Percentiles rank a stretch among this genome's conserved stretches.
Conservation (phyloP, 2,113 vertebrate species). For the Prunella fulvescens region DNA sequence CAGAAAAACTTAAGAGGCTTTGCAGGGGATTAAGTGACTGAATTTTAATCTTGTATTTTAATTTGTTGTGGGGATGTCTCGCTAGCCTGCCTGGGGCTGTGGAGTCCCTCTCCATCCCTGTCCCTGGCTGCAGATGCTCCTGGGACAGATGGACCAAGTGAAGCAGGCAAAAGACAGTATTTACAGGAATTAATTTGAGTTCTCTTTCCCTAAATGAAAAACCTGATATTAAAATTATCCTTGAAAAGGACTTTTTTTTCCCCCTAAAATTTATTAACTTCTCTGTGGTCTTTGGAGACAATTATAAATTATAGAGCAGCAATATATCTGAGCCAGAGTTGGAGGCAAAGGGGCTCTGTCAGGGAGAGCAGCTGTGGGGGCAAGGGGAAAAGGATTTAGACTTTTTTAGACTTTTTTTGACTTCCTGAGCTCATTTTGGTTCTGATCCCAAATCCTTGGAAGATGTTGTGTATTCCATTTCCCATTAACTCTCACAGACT, state of each 20-base stretch:
- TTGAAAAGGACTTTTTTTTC: neutral
- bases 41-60: slow-evolving; percentile 68
- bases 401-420: neutral
- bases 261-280: neutral
- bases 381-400: neutral
- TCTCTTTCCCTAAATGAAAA: slow-evolving; percentile 25
- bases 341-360: neutral
- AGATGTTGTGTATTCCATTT: slow-evolving; percentile 6
- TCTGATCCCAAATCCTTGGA: slow-evolving; percentile 2
- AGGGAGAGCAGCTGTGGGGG: neutral
- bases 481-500: neutral
- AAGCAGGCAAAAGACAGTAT: neutral
- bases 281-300: neutral
- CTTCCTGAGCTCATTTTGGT: slow-evolving; percentile 1
- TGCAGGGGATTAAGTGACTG: slow-evolving; percentile 69
- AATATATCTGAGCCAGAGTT: neutral
- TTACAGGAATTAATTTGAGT: slow-evolving; percentile 17
- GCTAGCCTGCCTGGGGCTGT: neutral
- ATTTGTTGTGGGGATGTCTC: neutral
- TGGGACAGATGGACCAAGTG: neutral
- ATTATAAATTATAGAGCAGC: slow-evolving; percentile 2
- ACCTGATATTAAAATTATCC: neutral
- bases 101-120: neutral
- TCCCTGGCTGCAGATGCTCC: neutral
- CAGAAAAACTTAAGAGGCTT: slow-evolving; percentile 75